A percentile compares a stretch with the other conserved stretches of the same genome.
Evolutionary conservation across 2,888 invertebrate species (phyloP).

Genomic region (Tenthredo amoena): DNA sequence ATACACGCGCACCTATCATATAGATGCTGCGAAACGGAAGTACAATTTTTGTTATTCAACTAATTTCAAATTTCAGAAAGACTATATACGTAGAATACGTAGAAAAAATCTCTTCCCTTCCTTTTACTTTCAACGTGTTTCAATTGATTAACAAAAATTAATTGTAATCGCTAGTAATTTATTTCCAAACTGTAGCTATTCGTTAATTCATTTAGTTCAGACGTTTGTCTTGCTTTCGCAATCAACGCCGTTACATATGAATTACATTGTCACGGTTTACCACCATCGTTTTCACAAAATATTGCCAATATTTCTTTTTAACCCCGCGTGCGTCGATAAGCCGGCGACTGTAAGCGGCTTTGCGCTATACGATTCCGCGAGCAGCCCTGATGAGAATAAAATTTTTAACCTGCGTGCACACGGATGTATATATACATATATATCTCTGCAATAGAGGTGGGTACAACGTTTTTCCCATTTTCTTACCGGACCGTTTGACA

Average conservation of each 20-base stretch:
- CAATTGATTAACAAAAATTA: not conserved
- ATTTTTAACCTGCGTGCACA: not conserved
- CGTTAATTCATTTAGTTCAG: not conserved
- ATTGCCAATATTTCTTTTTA: slow-evolving; percentile 47
- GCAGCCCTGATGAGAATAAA: slow-evolving; percentile 28
- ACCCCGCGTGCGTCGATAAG: slow-evolving; percentile 43
- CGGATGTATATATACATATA: not conserved
- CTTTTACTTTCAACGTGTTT: not conserved
- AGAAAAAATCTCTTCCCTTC: not conserved
- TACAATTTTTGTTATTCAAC: not conserved
- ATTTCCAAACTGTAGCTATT: not conserved
- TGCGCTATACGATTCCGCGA: slow-evolving; percentile 20
- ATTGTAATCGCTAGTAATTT: not conserved
- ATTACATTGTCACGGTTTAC: slow-evolving; percentile 1
- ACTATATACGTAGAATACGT: not conserved
- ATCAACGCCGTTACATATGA: not conserved
- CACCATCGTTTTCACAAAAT: slow-evolving; percentile 21
- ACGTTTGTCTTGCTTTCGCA: not conserved
- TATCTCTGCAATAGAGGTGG: no score
- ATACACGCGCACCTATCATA: not conserved
- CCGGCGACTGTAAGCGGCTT: slow-evolving; percentile 47
- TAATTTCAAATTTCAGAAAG: not conserved
- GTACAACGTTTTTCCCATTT: not conserved
- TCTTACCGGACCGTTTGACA: not conserved
- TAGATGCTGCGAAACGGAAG: not conserved